These are phyloP conservation scores for Sceloporus tristichus DNA, from an alignment of 2,113 vertebrate species.

Conservation along the genomic window DNA sequence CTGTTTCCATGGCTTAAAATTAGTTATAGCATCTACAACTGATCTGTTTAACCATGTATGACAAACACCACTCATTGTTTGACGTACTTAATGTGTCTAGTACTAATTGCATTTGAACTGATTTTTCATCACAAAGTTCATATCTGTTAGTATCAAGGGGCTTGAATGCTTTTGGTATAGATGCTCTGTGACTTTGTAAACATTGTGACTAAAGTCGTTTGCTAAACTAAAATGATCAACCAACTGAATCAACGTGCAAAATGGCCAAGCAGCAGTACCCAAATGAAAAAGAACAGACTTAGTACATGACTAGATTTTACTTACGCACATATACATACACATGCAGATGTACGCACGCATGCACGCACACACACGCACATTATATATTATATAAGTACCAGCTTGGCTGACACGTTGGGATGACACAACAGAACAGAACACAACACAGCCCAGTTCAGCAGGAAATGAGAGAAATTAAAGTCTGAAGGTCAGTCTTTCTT, in stretches of 20 bases:
- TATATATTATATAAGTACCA: too few relatives aligned
- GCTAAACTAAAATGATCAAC: not conserved
- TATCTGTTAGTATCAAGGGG: constrained; percentile 19
- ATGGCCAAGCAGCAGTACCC: not conserved
- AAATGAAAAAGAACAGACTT: not conserved
- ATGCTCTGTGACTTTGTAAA: not conserved
- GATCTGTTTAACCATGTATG: constrained; percentile 49
- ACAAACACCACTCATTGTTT: constrained; percentile 42
- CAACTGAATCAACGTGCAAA: not conserved
- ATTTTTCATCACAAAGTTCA: constrained; percentile 36
- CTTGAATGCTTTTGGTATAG: not conserved
- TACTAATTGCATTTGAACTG: constrained; percentile 40
- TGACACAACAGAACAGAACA: too few relatives aligned
- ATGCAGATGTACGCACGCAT: too few relatives aligned
- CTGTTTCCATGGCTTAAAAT: constrained; percentile 49
- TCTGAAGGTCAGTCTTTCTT: too few relatives aligned
- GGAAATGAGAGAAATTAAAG: too few relatives aligned
- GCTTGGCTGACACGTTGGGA: too few relatives aligned
- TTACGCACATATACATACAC: too few relatives aligned
- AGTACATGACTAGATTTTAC: not conserved
- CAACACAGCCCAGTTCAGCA: too few relatives aligned
- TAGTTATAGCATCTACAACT: constrained; percentile 47
- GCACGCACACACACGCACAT: too few relatives aligned
- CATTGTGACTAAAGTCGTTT: not conserved
- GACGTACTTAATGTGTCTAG: constrained; percentile 32